A percentile compares a stretch with the other conserved stretches of the same genome.
These are phyloP conservation scores for Scolopax mira DNA, from an alignment of 2,113 vertebrate genomes.

Conservation along the genomic window DNA sequence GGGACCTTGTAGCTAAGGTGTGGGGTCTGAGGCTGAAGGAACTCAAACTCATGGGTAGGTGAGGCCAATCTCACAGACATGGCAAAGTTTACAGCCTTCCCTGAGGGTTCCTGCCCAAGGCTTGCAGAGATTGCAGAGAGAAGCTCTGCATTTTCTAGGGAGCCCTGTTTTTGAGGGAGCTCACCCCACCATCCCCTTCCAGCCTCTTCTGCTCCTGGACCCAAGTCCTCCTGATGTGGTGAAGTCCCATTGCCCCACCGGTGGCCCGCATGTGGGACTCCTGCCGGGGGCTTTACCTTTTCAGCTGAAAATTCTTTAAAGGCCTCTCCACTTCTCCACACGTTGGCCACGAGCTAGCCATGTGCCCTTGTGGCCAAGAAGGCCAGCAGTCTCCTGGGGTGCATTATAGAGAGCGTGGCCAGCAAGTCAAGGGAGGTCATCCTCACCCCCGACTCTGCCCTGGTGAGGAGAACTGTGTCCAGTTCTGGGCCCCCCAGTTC, in stretches of 20 bases:
- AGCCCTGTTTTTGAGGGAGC: neutral
- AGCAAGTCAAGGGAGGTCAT: too few species aligned
- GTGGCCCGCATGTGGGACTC: neutral
- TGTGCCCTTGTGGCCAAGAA: too few species aligned
- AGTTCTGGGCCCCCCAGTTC: too few species aligned
- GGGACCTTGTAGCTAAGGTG: neutral
- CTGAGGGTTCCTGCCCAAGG: neutral
- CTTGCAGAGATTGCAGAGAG: neutral
- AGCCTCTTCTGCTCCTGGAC: neutral
- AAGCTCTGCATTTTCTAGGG: too few species aligned
- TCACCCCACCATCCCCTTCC: neutral
- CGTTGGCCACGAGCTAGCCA: too few species aligned
- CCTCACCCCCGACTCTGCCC: too few species aligned
- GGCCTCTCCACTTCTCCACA: too few species aligned
- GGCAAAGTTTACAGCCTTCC: neutral
- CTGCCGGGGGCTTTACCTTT: neutral
- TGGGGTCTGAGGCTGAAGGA: neutral
- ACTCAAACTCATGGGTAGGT: neutral
- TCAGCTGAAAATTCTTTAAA: neutral
- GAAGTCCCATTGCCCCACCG: neutral
- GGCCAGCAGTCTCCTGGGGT: too few species aligned
- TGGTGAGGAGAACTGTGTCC: too few species aligned
- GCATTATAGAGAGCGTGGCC: too few species aligned
- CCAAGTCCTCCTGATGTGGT: neutral
- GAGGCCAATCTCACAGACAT: neutral